Conservation (phyloP, 2,113 vertebrate species). For the Rhinolophus ferrumequinum region DNA sequence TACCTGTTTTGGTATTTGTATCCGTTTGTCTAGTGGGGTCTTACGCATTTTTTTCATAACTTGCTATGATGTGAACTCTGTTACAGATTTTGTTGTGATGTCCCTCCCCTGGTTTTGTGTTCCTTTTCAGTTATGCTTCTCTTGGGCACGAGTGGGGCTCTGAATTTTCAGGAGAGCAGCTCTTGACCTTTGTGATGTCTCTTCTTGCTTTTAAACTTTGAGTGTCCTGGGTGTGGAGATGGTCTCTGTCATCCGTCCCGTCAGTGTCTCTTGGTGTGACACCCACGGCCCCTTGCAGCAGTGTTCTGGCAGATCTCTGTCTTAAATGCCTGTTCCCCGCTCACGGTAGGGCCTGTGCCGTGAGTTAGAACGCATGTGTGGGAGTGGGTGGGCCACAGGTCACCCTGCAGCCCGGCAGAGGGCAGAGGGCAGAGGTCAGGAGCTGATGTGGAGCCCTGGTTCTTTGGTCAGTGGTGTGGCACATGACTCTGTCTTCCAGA, state of each 20-base stretch:
- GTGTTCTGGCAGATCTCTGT: neutral
- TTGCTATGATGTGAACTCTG: rapidly evolving
- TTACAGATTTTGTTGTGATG: rapidly evolving
- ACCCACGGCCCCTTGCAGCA: neutral
- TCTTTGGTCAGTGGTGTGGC: neutral
- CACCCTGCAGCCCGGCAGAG: rapidly evolving
- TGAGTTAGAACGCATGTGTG: rapidly evolving
- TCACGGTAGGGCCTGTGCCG: neutral
- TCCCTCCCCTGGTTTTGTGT: rapidly evolving
- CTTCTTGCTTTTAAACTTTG: neutral
- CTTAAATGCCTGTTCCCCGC: neutral
- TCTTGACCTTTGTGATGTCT: neutral
- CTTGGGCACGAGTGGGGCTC: neutral
- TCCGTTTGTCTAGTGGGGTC: too few species aligned
- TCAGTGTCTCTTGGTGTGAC: neutral
- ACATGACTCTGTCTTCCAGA: neutral
- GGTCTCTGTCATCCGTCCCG: rapidly evolving
- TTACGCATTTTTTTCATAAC: rapidly evolving
- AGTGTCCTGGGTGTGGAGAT: neutral
- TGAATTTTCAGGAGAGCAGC: neutral
- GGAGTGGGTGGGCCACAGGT: neutral
- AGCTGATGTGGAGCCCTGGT: neutral
- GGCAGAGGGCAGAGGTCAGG: neutral
- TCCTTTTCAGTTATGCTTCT: neutral
- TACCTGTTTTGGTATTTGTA: neutral